Base-by-base conservation (phyloP, 2,797 vertebrate species). In the Propithecus deckenii region DNA sequence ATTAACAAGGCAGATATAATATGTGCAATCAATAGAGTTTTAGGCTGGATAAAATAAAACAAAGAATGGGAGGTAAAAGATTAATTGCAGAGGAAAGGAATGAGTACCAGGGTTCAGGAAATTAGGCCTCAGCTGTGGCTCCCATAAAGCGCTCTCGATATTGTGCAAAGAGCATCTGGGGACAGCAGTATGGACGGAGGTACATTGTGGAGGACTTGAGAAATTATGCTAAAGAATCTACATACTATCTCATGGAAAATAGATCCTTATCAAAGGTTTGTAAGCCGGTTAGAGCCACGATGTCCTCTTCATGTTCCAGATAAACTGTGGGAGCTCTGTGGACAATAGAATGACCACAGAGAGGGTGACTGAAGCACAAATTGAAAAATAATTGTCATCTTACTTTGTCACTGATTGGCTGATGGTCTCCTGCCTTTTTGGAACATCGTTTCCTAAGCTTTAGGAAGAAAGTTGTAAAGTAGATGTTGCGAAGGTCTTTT, bases 131-230 rank as follows among this genome's bases (percentile, higher is more conserved):
- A 7, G 43, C 43, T 43, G 43, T 8, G 43, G 14, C 35, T 63
- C 14, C 38, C 2, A 3, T 17, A 32, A 6, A 25, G 13, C 18
- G 5, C 12, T 41, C 7, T 48, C 30, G 20, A 28, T 6, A 32
- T 23, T 35, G 10, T 52, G 28, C 43, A 38, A 41, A 35, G 18
- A 28, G 13, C 7, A 43, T 4, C 7, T n/a, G 12, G 28, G 2
- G 6, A 18, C 5, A 6, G 20, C 12, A 46, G 38, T 2, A 4
- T 4, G 15, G 20, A 8, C 4, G 22, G 55, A 25, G 25, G 50
- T 1, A 25, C 8, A 11, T 1, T 28, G 11, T 1, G 0, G 0
- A 48, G 38, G 15, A 13, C 11, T 28, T 28, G 25, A 23, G 12
- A 2, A 13, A 25, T 9, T 18, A 17, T 14, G 15, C 38, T 1